A percentile compares a stretch with the other conserved stretches of the same genome.
phyloP scores from a whole-genome alignment of 2,888 invertebrate genomes.

The Auanema freiburgensis region DNA sequence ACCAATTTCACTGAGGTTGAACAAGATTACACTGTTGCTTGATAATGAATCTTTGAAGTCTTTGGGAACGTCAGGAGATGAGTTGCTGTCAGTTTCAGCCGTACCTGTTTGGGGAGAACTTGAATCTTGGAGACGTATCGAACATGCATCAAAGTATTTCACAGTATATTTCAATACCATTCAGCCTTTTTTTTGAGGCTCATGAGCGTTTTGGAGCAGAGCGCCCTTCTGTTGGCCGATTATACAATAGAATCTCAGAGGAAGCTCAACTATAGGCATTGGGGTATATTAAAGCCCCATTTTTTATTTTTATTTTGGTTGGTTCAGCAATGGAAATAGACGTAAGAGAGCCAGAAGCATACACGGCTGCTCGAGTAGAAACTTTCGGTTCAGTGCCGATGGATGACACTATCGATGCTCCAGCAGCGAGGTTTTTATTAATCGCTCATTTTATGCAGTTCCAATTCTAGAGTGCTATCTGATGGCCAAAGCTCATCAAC shows the following conservation, averaged over 20 bases:
- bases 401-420: conserved; percentile 11
- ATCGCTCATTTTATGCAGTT: too few species aligned
- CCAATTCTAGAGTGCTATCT: conserved; percentile 3
- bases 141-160: conserved; percentile 28
- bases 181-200: conserved; percentile 20
- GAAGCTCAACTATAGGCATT: conserved; percentile 33
- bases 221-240: conserved; percentile 43
- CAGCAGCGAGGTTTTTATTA: conserved; percentile 3
- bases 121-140: conserved; percentile 23
- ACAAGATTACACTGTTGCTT: not conserved
- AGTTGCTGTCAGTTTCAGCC: conserved; percentile 34
- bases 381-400: conserved; percentile 1
- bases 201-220: conserved; percentile 52
- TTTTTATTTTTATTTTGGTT: conserved; percentile 1
- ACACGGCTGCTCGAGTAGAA: conserved; percentile 4
- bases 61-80: conserved; percentile 51
- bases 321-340: conserved; percentile 44
- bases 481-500: conserved; percentile 6
- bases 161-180: not conserved
- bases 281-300: conserved; percentile 33
- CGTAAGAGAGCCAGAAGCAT: conserved; percentile 25
- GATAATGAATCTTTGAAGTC: conserved; percentile 24
- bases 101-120: conserved; percentile 46
- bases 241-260: conserved; percentile 32
- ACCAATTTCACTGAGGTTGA: conserved; percentile 39